phyloP scores from a whole-genome alignment of 1,140 invertebrate species.

The Mercenaria mercenaria region DNA sequence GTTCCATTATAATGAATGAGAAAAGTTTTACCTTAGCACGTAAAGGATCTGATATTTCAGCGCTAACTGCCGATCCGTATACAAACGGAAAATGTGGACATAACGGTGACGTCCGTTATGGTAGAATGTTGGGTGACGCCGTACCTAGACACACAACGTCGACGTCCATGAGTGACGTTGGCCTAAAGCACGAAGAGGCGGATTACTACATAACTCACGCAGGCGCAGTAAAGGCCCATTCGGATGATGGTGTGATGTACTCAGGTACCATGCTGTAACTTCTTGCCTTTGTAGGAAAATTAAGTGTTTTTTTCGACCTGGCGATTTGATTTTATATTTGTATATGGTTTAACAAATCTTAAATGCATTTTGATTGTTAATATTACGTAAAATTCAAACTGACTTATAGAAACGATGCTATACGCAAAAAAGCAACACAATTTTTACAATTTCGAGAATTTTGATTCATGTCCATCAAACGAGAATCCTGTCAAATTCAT shows the following conservation, averaged over 20 bases:
- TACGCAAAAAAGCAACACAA: too few species aligned
- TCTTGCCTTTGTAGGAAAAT: slow-evolving; percentile 19
- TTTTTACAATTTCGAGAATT: too few species aligned
- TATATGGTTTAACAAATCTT: too few species aligned
- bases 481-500: too few species aligned
- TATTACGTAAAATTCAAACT: too few species aligned
- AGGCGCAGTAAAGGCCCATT: slow-evolving; percentile 75
- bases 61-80: slow-evolving; percentile 51
- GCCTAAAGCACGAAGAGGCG: slow-evolving; percentile 53
- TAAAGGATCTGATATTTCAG: slow-evolving; percentile 76
- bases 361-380: too few species aligned
- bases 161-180: slow-evolving; percentile 75
- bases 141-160: slow-evolving; percentile 70
- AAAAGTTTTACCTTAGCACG: slow-evolving; percentile 56
- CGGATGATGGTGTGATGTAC: slow-evolving; percentile 81
- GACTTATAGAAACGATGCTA: too few species aligned
- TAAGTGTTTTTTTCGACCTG: background rate
- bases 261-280: slow-evolving; percentile 44
- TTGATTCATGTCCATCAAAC: too few species aligned
- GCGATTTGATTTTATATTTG: background rate
- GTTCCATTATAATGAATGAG: slow-evolving; percentile 71
- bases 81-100: slow-evolving; percentile 59
- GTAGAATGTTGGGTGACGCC: slow-evolving; percentile 57
- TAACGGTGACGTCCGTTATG: slow-evolving; percentile 65
- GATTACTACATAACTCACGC: slow-evolving; percentile 67